These are phyloP conservation scores for Synergus umbraculus DNA, from an alignment of 2,888 invertebrate species.

Conservation along the genomic window DNA sequence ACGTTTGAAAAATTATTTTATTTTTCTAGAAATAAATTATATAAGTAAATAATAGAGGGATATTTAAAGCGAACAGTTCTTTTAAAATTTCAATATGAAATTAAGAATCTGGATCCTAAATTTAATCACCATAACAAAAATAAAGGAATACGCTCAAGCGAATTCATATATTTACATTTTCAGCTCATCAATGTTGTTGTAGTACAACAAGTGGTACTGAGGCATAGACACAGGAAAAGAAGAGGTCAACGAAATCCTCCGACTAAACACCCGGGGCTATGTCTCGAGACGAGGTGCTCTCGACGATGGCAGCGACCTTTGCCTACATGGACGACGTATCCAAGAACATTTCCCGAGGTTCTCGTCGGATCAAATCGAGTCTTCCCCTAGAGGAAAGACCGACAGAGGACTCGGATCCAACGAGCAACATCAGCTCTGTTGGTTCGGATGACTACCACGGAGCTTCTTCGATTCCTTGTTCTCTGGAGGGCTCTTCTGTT, in stretches of 20 bases:
- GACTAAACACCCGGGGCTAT: constrained; percentile 9
- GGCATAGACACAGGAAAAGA: constrained; percentile 15
- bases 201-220: not conserved
- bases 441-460: constrained; percentile 33
- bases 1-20: too few relatives aligned
- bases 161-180: not conserved
- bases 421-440: constrained; percentile 29
- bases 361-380: constrained; percentile 19
- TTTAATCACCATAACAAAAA: not conserved
- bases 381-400: constrained; percentile 9
- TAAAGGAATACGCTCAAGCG: not conserved
- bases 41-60: not conserved
- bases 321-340: constrained; percentile 33
- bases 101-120: not conserved
- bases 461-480: constrained; percentile 30
- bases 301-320: constrained; percentile 20
- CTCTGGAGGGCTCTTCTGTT: constrained; percentile 16
- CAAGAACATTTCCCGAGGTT: constrained; percentile 31
- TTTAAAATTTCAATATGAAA: not conserved
- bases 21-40: too few relatives aligned
- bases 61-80: not conserved
- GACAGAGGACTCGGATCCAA: constrained; percentile 29
- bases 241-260: constrained; percentile 20
- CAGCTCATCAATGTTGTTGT: constrained; percentile 18
- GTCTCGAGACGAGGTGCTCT: constrained; percentile 33